A percentile compares a stretch with the other conserved stretches of the same genome.
These are phyloP conservation scores for honey bee (Apis mellifera) DNA, from an alignment of 1,140 invertebrate species.

Conservation along the genomic window Amel_HAv3.1 CM009945.2:5744501-5745000, in stretches of 20 bases:
- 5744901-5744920: neutral
- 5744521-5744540: slow-evolving; percentile 64
- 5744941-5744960: neutral
- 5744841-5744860: neutral
- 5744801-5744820: neutral
- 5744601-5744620: slow-evolving; percentile 81
- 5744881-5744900: neutral
- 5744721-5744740: neutral
- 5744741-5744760: too few species aligned
- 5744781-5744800: neutral
- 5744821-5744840: neutral
- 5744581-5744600: slow-evolving; percentile 78
- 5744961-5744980: neutral
- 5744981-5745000: neutral
- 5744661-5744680: slow-evolving; percentile 70
- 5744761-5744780: neutral
- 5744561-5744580: slow-evolving; percentile 64
- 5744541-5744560: neutral
- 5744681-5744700: slow-evolving; percentile 62
- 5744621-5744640: slow-evolving; percentile 80
- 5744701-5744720: neutral
- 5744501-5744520: slow-evolving; percentile 65
- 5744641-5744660: slow-evolving; percentile 71
- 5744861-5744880: neutral
- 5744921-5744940: neutral